Conservation (phyloP, 2,113 vertebrate species). For the Tilapia sparmanii region DNA sequence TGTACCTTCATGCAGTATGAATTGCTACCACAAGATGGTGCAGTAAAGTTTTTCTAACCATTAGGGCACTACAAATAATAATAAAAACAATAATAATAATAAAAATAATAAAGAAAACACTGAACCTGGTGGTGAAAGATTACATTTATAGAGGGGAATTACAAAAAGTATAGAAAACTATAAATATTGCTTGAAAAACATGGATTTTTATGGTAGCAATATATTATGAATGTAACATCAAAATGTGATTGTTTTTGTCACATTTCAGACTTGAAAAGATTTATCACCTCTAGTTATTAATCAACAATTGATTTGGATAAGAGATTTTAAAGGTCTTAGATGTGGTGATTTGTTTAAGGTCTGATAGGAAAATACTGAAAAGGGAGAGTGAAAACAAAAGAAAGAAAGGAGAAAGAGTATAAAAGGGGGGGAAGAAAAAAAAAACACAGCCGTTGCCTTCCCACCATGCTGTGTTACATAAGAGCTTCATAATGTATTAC, state of each 20-base stretch:
- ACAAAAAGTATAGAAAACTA: neutral
- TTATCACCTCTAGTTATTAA: neutral
- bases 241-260: neutral
- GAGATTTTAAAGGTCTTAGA: neutral
- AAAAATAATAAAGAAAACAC: neutral
- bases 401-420: neutral
- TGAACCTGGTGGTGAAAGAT: neutral
- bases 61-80: neutral
- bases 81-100: rapidly evolving
- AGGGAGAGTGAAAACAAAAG: neutral
- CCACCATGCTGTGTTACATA: constrained; percentile 12
- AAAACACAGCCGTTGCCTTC: neutral
- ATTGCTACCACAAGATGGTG: neutral
- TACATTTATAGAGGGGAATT: neutral
- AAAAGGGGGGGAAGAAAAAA: neutral
- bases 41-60: neutral
- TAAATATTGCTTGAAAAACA: neutral
- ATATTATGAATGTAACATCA: neutral
- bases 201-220: neutral
- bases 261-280: neutral
- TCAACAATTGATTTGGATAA: neutral
- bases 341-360: neutral
- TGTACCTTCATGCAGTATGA: neutral
- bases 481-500: constrained; percentile 9
- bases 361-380: neutral